Evolutionary conservation across 1,140 invertebrate genomes (phyloP), one percentile per base, ranked within the genome.

Genomic region (Eufriesea mexicana): DNA sequence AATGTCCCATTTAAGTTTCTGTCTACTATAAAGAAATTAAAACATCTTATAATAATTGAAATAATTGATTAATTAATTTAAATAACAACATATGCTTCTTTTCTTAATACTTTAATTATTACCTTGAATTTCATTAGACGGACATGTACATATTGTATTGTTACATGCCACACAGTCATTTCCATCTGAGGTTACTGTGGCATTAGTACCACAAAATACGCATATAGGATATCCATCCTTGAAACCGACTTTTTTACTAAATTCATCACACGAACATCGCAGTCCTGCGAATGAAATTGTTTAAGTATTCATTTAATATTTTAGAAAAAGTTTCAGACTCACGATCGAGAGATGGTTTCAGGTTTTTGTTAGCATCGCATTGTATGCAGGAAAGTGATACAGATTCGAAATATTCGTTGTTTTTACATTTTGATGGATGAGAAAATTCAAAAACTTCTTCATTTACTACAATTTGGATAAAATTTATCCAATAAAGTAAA

Each of bases 1-100:
- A 94, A 83, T 20, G 89, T 89, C 16, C 95, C 95, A 85, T 94
- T 91, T 68, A 83, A 71, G 61, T 93, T 88, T 89, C 92, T 92
- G 82, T 95, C 94, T 61, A 95, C 95, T 95, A 76, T n/a, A 91
- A 89, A 79, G 83, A 78, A 16, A 83, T 79, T 79, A 54, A 2
- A 68, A 20, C 47, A 45, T 55, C 28, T 57, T 57, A 23, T 4
- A 79, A 59, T 42, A 23, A 49, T n/a, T 51, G 7, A 79, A 66
- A 57, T 66, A 51, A 35, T 61, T 45, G 35, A 28, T 35, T 35
- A 4, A 35, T 35, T 35, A 35, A 2, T 35, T 35, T 35, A 35
- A 59, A 67, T 72, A 23, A 54, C 64, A 67, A 78, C 47, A 62
- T 62, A 70, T 51, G 71, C 62, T 75, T 74, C 55, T 14, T 57